Base-by-base conservation (phyloP, 2,888 invertebrate genomes). In the Isoperla grammatica region DNA sequence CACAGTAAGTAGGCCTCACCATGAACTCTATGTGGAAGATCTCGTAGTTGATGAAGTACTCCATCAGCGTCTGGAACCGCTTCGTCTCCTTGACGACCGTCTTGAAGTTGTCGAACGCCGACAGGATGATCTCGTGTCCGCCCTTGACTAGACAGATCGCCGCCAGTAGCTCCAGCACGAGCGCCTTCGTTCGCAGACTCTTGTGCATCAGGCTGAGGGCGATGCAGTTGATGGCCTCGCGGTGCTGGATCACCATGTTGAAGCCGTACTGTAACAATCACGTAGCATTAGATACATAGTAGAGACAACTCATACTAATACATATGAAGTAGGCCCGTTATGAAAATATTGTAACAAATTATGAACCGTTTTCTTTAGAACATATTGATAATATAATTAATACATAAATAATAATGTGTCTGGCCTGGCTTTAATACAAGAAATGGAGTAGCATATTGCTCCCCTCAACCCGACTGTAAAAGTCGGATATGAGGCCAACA, bases 61-160 rank as follows among this genome's bases (percentile, higher is more conserved):
- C 90, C 92, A 99, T 96, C 42, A 99, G 82, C 0, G 97, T 98
- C 76, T 97, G 93, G 77, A 99, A 99, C 72, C 99, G 80, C 61
- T 75, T 81, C 68, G 85, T 82, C 72, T 99, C 98, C 65, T 86
- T 84, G 59, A 88, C 88, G 56, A 90, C 88, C 76, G 92, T 92
- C 77, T 97, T 96, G 76, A 99, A 99, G 77, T 96, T 94, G 74
- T 98, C 95, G 75, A 99, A 99, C 3, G 99, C 96, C 1, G 88
- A 88, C 57, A 98, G 80, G 67, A 98, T 97, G 71, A 98, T 95
- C 77, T 95, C 95, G 73, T 99, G 99, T n/a, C 99, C 99, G 15
- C 98, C 98, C 76, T 96, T 96, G 62, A 99, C 97, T 66, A 98
- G 81, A 75, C 99, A 99, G 68, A 99, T 96, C 63, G 98, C 99